Conservation (phyloP, 2,888 invertebrate genomes). For the Epinotia bilunana region DNA sequence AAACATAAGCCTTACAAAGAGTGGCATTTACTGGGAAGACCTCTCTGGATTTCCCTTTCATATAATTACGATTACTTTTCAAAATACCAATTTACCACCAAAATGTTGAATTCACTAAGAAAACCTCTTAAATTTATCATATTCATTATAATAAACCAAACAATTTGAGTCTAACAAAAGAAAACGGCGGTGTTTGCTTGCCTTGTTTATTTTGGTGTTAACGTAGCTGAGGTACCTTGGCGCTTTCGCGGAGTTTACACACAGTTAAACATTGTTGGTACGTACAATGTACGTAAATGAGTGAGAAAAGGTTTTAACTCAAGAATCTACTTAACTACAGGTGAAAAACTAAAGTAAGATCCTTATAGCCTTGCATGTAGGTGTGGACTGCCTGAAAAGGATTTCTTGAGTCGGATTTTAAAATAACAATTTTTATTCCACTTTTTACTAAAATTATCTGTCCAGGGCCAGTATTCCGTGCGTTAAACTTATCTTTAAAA, state of each 20-base stretch:
- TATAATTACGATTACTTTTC: background rate
- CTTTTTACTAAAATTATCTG: too few relatives aligned
- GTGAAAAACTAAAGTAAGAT: too few relatives aligned
- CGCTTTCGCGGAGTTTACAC: conserved; percentile 15
- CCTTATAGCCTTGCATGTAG: too few relatives aligned
- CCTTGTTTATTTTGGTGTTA: conserved; percentile 43
- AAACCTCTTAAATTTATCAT: conserved; percentile 32
- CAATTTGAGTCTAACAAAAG: conserved; percentile 39
- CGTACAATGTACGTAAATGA: background rate
- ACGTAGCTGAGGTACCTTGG: conserved; percentile 14
- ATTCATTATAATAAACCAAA: conserved; percentile 42
- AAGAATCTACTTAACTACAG: background rate
- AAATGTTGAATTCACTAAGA: conserved; percentile 1
- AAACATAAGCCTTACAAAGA: too few relatives aligned
- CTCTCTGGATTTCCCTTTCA: background rate
- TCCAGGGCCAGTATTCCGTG: too few relatives aligned
- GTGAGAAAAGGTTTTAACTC: conserved; percentile 6
- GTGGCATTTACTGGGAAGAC: too few relatives aligned
- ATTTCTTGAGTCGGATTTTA: too few relatives aligned
- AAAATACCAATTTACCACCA: background rate
- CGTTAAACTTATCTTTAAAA: too few relatives aligned
- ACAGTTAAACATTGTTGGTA: background rate
- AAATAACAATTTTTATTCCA: too few relatives aligned
- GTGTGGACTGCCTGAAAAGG: too few relatives aligned
- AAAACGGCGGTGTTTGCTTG: conserved; percentile 30